Evolutionary conservation across 2,888 invertebrate species (phyloP).

Genomic region (Boloria euphrosyne): DNA sequence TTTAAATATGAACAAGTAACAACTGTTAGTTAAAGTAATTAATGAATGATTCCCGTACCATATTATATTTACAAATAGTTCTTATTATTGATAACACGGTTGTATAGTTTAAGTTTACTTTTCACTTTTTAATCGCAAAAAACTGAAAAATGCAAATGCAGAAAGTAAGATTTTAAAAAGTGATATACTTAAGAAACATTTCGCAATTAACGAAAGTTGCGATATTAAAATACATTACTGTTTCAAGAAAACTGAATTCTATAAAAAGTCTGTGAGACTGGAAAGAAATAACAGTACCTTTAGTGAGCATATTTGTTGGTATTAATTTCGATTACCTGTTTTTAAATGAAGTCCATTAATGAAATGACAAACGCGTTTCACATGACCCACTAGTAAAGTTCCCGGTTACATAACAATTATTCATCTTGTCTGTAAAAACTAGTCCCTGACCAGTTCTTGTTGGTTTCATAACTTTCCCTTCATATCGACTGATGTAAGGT

Average conservation of each 20-base stretch:
- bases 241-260: not conserved
- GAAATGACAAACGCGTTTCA: slow-evolving; percentile 20
- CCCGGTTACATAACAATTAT: slow-evolving; percentile 37
- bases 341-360: not conserved
- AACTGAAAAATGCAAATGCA: slow-evolving; percentile 16
- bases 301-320: not conserved
- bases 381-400: slow-evolving; percentile 24
- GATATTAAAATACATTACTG: slow-evolving; percentile 14
- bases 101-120: not conserved
- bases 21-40: not conserved
- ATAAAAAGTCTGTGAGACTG: not conserved
- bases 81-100: too few species aligned
- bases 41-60: not conserved
- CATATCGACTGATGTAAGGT: slow-evolving; percentile 32
- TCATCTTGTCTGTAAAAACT: slow-evolving; percentile 37
- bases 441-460: slow-evolving; percentile 28
- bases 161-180: slow-evolving; percentile 15
- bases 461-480: slow-evolving; percentile 38
- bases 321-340: not conserved
- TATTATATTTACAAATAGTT: not conserved
- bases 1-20: too few species aligned
- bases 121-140: slow-evolving; percentile 3
- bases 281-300: slow-evolving; percentile 1
- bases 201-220: slow-evolving; percentile 19
- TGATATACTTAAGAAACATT: slow-evolving; percentile 7